Evolutionary conservation across 2,797 vertebrate species (phyloP), one percentile per base, ranked within the genome.

Genomic region (Siniperca undulata): DNA sequence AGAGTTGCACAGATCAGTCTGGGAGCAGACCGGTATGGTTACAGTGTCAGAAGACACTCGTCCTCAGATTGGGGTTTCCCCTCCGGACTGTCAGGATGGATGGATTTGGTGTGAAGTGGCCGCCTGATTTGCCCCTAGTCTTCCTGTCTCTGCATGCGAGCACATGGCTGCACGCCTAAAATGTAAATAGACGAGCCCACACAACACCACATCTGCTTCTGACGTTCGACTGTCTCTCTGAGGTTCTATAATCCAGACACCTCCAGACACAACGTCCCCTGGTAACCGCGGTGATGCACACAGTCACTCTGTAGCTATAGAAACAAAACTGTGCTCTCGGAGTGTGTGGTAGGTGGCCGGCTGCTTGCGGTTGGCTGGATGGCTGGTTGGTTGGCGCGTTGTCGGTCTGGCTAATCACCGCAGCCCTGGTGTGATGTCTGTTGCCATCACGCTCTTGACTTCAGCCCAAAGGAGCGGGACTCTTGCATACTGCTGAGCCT

Each of bases 371-470:
- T 89, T 7, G 77, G 85, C 80, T 82, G 83, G 75, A 52, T 64
- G 86, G 70, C 78, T 85, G 90, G 24, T 82, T 30, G 78, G 58
- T 73, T 79, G 82, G 86, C 79, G 24, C 27, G 71, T 83, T 68
- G 86, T 83, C 72, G 74, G 71, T 84, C 88, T 77, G 85, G 79
- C 86, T 90, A 67, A 92, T 92, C 85, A 60, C 85, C 74, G 22
- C 85, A 53, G 83, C 77, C 70, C 60, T n/a, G 76, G 85, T 93
- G 92, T 93, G 91, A 90, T 91, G 92, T 93, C 93, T 94, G 94
- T 87, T 94, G 85, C 94, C 94, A 92, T 91, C 88, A 34, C 2
- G 62, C 81, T 78, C 76, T 70, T 1, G 16, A 61, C 82, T 68
- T 6, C 61, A 84, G 90, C 90, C 89, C 86, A 70, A 61, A 86